A percentile compares a stretch with the other conserved stretches of the same genome.
These are phyloP conservation scores for Probaryconus sp. DNA, from an alignment of 1,140 invertebrate species.

Conservation along the genomic window DNA sequence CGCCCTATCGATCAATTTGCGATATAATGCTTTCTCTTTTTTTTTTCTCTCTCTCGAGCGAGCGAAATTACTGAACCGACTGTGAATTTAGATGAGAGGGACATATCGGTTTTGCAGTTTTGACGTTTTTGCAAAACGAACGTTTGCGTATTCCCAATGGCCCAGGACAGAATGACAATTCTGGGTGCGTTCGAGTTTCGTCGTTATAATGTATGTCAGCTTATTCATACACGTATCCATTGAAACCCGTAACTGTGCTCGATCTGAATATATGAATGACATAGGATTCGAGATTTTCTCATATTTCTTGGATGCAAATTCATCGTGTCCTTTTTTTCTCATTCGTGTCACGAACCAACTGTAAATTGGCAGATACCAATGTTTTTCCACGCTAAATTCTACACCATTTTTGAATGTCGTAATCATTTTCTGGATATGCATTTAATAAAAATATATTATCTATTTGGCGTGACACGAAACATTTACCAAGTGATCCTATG, in stretches of 20 bases:
- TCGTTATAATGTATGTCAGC: background rate
- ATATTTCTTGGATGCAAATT: background rate
- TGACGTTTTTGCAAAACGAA: conserved; percentile 12
- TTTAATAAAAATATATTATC: too few relatives aligned
- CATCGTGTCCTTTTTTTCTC: background rate
- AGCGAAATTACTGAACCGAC: conserved; percentile 12
- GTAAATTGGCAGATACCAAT: too few relatives aligned
- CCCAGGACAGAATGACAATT: background rate
- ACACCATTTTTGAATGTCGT: too few relatives aligned
- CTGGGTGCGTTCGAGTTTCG: background rate
- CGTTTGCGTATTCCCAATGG: background rate
- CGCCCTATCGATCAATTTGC: conserved; percentile 15
- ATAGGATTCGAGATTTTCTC: background rate
- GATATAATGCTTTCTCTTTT: conserved; percentile 18
- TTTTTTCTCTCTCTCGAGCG: background rate
- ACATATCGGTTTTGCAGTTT: conserved; percentile 15
- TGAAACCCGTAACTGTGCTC: background rate
- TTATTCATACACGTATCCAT: background rate
- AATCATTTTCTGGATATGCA: too few relatives aligned
- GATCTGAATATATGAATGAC: background rate
- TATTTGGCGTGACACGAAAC: too few relatives aligned
- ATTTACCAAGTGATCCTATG: too few relatives aligned
- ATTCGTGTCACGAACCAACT: background rate
- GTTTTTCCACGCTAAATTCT: too few relatives aligned
- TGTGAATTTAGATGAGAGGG: conserved; percentile 24